Evolutionary conservation across 1,140 invertebrate genomes (phyloP).

Genomic region (Drosophila fuyamai): DNA sequence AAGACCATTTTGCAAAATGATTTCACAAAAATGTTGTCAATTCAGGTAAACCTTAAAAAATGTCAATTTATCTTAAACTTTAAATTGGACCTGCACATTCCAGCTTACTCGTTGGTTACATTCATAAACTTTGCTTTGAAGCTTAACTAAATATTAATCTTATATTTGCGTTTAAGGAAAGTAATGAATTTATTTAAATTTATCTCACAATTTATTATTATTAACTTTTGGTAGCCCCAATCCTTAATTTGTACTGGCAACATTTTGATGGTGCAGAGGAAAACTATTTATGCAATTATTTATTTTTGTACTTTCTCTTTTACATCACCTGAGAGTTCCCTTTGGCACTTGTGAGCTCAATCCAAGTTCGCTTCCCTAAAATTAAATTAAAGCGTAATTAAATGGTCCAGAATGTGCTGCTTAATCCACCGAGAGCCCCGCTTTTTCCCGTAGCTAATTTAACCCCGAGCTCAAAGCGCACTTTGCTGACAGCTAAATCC

Average conservation of each 20-base stretch:
- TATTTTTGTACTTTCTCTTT: neutral
- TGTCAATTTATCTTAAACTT: neutral
- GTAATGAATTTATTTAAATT: too few relatives aligned
- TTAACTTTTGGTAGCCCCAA: too few relatives aligned
- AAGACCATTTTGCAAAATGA: conserved; percentile 1
- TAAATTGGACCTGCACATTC: too few relatives aligned
- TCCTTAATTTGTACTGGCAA: too few relatives aligned
- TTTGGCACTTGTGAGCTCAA: neutral
- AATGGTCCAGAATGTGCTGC: conserved; percentile 23
- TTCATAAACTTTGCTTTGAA: too few relatives aligned
- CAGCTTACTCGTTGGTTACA: too few relatives aligned
- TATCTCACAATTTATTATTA: too few relatives aligned
- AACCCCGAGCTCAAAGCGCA: conserved; percentile 9
- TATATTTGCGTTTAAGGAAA: too few relatives aligned
- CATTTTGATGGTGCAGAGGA: too few relatives aligned
- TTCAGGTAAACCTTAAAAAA: neutral
- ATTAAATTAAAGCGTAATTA: conserved; percentile 40
- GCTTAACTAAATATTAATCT: too few relatives aligned
- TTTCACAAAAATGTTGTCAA: conserved; percentile 1
- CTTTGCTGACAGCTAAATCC: conserved; percentile 66
- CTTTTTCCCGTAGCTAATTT: conserved; percentile 30
- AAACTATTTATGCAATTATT: neutral
- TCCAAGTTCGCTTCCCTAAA: conserved; percentile 5
- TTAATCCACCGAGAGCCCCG: conserved; percentile 2
- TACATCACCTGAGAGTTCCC: neutral